Evolutionary conservation across 2,888 invertebrate species (phyloP), one percentile per base, ranked within the genome.

Genomic region (Drosophila lutescens): DNA sequence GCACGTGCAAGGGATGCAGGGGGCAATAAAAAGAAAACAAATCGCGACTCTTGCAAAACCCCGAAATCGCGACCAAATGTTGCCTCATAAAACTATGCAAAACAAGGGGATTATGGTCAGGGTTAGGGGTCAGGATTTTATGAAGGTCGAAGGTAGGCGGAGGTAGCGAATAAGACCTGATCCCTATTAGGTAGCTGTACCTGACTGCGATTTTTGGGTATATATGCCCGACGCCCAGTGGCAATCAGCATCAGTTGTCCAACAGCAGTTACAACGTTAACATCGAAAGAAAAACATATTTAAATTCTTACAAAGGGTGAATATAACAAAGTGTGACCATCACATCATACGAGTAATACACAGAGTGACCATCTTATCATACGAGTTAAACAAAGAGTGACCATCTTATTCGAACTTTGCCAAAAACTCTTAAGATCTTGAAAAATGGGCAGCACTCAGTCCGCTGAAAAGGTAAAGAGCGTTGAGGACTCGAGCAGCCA

Each of bases 1-100:
- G 66, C 77, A 85, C 71, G 83, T 85, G 79, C 79, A 50, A 40
- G 58, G 67, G 51, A 63, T 73, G 55, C 66, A 26, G 30, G 41
- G 68, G 68, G 68, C 17, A 51, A 70, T 51, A 58, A 65, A 58
- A 58, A 17, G 20, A 17, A 20, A 3, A 23, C 5, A 26, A 55
- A 67, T 47, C 56, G 58, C 47, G 36, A 32, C 32, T 32, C 20
- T 40, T 30, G 63, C 62, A 55, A 71, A 71, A 71, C 41, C 50
- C 56, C 38, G 46, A 54, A 69, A 38, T 51, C 51, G 13, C 49
- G 46, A 44, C 68, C 67, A 68, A 69, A 68, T 69, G 58, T 44
- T 55, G 58, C 51, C 40, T 53, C 59, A 74, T 71, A 60, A 77
- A 61, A 70, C 53, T 36, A 60, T 49, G 49, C 66, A 66, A 66